Base-by-base conservation (phyloP, 2,797 vertebrate species). In the Xyrichtys novacula region DNA sequence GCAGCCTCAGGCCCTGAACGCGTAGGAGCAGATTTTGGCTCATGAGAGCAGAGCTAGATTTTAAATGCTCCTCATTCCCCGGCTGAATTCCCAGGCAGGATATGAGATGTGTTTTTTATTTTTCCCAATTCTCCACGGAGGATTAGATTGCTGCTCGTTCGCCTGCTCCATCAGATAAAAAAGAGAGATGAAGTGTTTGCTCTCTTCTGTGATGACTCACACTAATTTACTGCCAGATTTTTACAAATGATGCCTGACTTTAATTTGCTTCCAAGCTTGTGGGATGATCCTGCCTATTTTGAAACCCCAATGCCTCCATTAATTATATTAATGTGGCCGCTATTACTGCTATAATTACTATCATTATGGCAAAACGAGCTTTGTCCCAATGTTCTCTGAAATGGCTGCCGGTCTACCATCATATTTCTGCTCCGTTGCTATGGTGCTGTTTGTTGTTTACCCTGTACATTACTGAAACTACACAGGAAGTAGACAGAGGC, bases 1-100 rank as follows among this genome's bases (percentile, higher is more conserved):
- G 46, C 56, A 52, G 65, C 69, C 65, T 63, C 38, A 1, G 62
- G 62, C 46, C 65, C 60, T 16, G 38, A 16, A 39, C 0, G 29
- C 75, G 76, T 75, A 69, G 80, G 72, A 74, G 76, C 70, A 38
- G 47, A 60, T 71, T 59, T 67, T 79, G 64, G 49, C 68, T 68
- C 34, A 28, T 28, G 38, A 66, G 61, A 23, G 12, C 8, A 14
- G 14, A 71, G 48, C 65, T 68, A 38, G 53, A 77, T 31, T 62
- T 64, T 32, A 29, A 11, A 11, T 1, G 9, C 47, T 17, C 71
- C 16, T 54, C 64, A 39, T 69, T 73, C 73, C 31, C 22, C 63
- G 53, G 28, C 54, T 79, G 43, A 64, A 46, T 71, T 78, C 47
- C 44, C 58, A 43, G 50, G 65, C 74, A 70, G 39, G 28, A 74